phyloP scores from a whole-genome alignment of 2,113 vertebrate genomes.

The Equus przewalskii region DNA sequence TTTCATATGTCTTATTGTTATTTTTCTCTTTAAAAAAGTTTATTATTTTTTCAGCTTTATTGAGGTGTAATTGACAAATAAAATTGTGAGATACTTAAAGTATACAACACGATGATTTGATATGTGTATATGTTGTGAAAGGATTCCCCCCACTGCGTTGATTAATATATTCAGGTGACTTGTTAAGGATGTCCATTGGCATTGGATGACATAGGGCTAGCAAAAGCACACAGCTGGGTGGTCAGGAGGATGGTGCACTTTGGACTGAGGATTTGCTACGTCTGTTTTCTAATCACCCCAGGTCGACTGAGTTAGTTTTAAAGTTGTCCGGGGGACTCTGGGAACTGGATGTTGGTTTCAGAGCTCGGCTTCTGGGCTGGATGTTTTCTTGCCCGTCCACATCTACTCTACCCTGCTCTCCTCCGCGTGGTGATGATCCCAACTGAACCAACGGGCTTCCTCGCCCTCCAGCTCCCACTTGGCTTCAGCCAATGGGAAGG shows the following conservation, averaged over 20 bases:
- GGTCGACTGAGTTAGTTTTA: background rate
- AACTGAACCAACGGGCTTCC: background rate
- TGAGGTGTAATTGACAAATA: background rate
- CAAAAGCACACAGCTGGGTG: no score
- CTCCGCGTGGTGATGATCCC: background rate
- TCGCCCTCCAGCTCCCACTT: background rate
- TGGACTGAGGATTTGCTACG: background rate
- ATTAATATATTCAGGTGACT: background rate
- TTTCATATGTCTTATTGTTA: background rate
- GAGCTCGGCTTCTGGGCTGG: background rate
- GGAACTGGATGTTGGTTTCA: background rate
- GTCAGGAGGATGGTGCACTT: background rate
- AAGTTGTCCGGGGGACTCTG: background rate
- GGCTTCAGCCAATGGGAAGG: background rate
- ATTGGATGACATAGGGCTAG: background rate
- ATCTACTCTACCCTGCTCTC: background rate
- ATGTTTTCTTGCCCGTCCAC: background rate
- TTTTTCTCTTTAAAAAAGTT: background rate
- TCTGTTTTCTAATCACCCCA: background rate
- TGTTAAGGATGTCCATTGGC: background rate
- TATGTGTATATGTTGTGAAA: background rate
- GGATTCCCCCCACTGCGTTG: background rate
- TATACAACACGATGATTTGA: background rate
- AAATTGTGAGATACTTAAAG: background rate
- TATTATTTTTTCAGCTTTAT: background rate